A percentile compares a stretch with the other conserved stretches of the same genome.
Conservation (phyloP, 64 coral and sea anemone species). For the Anthopleura sola region DNA sequence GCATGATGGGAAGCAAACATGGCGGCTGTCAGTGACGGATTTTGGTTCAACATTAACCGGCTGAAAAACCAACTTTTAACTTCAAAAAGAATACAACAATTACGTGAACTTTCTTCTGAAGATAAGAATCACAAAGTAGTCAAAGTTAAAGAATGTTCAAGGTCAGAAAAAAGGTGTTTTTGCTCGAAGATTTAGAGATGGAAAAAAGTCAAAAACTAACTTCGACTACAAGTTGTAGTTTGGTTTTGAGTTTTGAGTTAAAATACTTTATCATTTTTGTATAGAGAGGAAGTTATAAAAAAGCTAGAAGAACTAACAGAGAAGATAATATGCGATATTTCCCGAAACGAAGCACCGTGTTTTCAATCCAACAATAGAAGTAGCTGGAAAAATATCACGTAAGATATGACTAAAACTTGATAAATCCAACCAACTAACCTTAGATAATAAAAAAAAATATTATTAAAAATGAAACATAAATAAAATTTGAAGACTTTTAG, state of each 20-base stretch:
- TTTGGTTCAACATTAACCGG: constrained; percentile 68
- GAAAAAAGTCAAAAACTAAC: background rate
- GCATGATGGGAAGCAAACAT: constrained; percentile 49
- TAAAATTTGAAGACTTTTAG: background rate
- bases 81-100: constrained; percentile 41
- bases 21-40: constrained; percentile 31
- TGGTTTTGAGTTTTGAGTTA: background rate
- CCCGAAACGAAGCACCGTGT: constrained; percentile 49
- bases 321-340: constrained; percentile 46
- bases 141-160: constrained; percentile 35
- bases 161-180: constrained; percentile 25
- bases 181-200: background rate
- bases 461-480: background rate
- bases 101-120: constrained; percentile 22
- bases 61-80: constrained; percentile 64
- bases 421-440: too few relatives aligned
- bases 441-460: too few relatives aligned
- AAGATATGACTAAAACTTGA: background rate
- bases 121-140: constrained; percentile 35
- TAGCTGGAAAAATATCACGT: constrained; percentile 86
- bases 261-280: background rate
- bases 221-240: background rate
- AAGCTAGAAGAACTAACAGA: constrained; percentile 67
- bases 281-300: constrained; percentile 57
- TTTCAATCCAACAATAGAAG: constrained; percentile 69